Evolutionary conservation across 2,113 vertebrate genomes (phyloP).

Genomic region (Bubo scandiacus): DNA sequence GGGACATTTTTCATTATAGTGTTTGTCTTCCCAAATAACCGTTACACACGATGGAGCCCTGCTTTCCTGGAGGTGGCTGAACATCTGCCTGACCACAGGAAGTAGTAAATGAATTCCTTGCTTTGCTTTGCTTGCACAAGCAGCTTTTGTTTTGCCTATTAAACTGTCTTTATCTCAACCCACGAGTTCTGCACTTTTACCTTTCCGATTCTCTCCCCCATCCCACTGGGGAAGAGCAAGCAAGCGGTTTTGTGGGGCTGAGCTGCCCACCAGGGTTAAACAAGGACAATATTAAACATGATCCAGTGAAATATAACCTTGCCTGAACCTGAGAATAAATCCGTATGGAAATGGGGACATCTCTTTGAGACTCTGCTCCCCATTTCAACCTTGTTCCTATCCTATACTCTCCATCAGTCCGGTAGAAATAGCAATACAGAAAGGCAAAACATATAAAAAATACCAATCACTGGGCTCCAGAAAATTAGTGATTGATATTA

Average conservation of each 20-base stretch:
- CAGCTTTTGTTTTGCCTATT: neutral
- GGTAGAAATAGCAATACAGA: neutral
- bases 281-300: neutral
- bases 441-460: neutral
- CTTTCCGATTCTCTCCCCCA: neutral
- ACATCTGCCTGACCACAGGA: neutral
- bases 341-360: neutral
- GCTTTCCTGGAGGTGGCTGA: neutral
- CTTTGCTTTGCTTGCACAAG: neutral
- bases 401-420: neutral
- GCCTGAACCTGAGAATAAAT: neutral
- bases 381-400: neutral
- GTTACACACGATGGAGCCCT: accelerated
- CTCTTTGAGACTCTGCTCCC: neutral
- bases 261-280: neutral
- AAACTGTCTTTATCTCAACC: too few species aligned
- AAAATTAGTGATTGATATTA: neutral
- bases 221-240: neutral
- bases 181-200: neutral
- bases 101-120: neutral
- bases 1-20: accelerated
- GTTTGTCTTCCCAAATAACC: neutral
- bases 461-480: neutral
- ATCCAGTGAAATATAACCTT: neutral
- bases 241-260: neutral